A percentile compares a stretch with the other conserved stretches of the same genome.
These are phyloP conservation scores for Sturnira hondurensis DNA, from an alignment of 2,113 vertebrate species.

Conservation along the genomic window DNA sequence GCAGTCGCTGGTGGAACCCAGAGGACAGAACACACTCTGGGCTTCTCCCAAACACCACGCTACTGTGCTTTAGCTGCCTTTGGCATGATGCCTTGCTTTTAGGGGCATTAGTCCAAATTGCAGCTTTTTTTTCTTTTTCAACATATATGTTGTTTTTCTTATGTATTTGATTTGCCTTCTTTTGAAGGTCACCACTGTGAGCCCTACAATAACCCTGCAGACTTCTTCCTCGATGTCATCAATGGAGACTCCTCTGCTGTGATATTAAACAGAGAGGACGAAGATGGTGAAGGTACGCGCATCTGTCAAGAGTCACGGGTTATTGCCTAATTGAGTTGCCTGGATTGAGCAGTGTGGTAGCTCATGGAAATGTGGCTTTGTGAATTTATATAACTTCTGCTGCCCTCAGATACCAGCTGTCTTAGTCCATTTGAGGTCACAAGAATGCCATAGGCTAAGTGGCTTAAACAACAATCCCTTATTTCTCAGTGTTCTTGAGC, in stretches of 20 bases:
- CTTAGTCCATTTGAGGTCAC: not conserved
- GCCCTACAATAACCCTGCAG: constrained; percentile 93
- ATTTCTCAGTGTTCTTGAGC: not conserved
- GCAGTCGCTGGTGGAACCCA: not conserved
- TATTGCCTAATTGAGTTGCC: not conserved
- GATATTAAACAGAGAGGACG: constrained; percentile 43
- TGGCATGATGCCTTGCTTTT: not conserved
- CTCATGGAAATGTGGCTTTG: not conserved
- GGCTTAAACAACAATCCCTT: not conserved
- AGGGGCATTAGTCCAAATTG: not conserved
- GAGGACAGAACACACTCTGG: not conserved
- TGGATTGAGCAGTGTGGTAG: not conserved
- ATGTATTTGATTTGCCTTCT: not conserved
- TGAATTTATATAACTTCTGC: not conserved
- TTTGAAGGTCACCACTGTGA: constrained; percentile 89
- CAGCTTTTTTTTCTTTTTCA: not conserved
- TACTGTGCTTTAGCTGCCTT: not conserved
- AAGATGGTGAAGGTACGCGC: constrained; percentile 77
- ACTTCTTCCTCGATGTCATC: constrained; percentile 96
- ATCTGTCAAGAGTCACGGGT: not conserved
- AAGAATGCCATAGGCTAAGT: not conserved
- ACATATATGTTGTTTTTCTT: not conserved
- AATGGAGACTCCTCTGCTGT: constrained; percentile 89
- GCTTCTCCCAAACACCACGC: no score
- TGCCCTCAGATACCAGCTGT: not conserved